Conservation (phyloP, 2,888 invertebrate species). For the Drosophila paranaensis region DNA sequence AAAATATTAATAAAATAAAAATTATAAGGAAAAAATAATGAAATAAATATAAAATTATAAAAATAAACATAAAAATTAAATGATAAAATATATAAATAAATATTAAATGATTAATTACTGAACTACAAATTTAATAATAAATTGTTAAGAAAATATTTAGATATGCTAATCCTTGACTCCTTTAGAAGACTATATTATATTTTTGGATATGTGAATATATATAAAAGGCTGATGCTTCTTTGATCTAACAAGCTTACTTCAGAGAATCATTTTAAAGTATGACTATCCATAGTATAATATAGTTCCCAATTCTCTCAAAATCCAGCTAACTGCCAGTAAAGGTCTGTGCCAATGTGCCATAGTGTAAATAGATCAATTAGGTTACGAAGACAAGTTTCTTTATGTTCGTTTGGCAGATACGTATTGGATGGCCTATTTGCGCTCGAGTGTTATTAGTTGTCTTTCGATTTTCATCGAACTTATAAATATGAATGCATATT, state of each 20-base stretch:
- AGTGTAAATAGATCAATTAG: neutral
- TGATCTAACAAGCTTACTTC: neutral
- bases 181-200: neutral
- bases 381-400: neutral
- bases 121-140: neutral
- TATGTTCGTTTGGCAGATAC: neutral
- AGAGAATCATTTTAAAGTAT: no score
- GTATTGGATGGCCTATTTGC: neutral
- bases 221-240: neutral
- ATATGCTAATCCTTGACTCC: neutral
- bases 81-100: no score
- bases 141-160: neutral
- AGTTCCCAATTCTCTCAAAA: no score
- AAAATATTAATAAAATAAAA: no score
- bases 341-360: neutral
- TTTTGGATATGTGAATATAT: neutral
- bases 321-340: neutral
- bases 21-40: no score
- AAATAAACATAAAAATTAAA: no score
- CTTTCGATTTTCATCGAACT: constrained; percentile 22
- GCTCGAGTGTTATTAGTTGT: constrained; percentile 2
- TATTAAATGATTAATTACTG: no score
- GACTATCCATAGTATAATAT: no score
- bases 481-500: constrained; percentile 47
- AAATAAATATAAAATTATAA: no score